These are phyloP conservation scores for Hypomecis atomaria DNA, from an alignment of 2,888 invertebrate genomes.

Conservation along the genomic window DNA sequence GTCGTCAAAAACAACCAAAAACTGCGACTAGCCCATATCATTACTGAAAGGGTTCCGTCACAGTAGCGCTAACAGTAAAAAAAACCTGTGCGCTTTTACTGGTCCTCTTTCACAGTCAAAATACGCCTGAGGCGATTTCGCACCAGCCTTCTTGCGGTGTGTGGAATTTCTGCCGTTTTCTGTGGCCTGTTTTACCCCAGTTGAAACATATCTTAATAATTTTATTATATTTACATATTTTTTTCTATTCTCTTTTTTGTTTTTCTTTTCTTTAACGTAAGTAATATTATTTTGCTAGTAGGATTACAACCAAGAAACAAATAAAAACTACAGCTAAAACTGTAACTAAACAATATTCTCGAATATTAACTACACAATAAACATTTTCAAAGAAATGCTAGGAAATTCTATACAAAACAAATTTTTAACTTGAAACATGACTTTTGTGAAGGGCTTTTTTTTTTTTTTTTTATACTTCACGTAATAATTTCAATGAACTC, in stretches of 20 bases:
- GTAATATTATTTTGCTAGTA: neutral
- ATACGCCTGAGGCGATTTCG: conserved; percentile 25
- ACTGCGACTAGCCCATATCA: conserved; percentile 65
- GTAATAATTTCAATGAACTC: too few species aligned
- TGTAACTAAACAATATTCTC: neutral
- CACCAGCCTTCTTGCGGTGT: conserved; percentile 9
- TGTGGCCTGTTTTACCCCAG: conserved; percentile 29
- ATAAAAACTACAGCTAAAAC: conserved; percentile 1
- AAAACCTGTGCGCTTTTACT: conserved; percentile 42
- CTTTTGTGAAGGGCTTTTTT: neutral
- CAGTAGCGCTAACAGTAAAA: conserved; percentile 44
- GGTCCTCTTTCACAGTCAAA: conserved; percentile 33
- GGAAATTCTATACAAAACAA: neutral
- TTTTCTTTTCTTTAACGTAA: conserved; percentile 2
- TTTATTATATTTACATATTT: conserved; percentile 13
- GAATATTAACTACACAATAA: too few species aligned
- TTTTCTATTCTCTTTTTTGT: conserved; percentile 1
- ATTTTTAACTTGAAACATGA: neutral
- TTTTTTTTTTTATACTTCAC: neutral
- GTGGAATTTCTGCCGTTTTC: conserved; percentile 30
- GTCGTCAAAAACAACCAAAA: conserved; percentile 46
- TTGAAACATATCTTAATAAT: conserved; percentile 17
- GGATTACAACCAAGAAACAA: neutral
- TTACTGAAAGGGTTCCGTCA: conserved; percentile 62
- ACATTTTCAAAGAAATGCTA: too few species aligned